Percentiles rank a stretch among this genome's conserved stretches.
Evolutionary conservation across 2,888 invertebrate species (phyloP).

Genomic region (Ptychoptera albimana): DNA sequence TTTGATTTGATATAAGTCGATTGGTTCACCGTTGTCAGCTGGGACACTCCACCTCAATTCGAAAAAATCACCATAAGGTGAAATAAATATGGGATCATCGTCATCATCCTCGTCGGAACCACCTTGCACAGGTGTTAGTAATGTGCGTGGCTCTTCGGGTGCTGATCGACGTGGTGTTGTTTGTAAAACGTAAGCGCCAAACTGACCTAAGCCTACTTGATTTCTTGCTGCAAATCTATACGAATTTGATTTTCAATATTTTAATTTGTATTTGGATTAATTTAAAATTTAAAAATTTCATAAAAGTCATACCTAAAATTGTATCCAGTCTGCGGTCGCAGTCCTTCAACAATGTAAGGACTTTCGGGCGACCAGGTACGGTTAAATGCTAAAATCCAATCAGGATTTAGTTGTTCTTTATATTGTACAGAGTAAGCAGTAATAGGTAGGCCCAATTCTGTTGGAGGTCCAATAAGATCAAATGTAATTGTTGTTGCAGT

Average conservation of each 20-base stretch:
- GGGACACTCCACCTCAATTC: constrained; percentile 75
- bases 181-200: constrained; percentile 46
- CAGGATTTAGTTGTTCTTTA: constrained; percentile 46
- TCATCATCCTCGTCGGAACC: constrained; percentile 30
- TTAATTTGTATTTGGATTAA: background rate
- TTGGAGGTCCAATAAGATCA: constrained; percentile 55
- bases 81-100: constrained; percentile 32
- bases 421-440: constrained; percentile 59
- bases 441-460: constrained; percentile 60
- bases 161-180: constrained; percentile 62
- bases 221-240: constrained; percentile 64
- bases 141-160: constrained; percentile 55
- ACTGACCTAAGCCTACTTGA: constrained; percentile 64
- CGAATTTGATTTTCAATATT: constrained; percentile 14
- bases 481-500: constrained; percentile 78
- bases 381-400: constrained; percentile 52
- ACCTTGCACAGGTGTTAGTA: constrained; percentile 32
- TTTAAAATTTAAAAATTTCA: background rate
- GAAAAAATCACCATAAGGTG: constrained; percentile 59
- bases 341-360: constrained; percentile 62
- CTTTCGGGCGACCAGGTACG: constrained; percentile 68
- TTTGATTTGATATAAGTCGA: constrained; percentile 63
- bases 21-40: constrained; percentile 77
- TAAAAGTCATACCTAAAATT: background rate
- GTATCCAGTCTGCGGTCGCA: constrained; percentile 61